Base-by-base conservation (phyloP, 92 coral and sea anemone species). In the Diadumene lineata region DNA sequence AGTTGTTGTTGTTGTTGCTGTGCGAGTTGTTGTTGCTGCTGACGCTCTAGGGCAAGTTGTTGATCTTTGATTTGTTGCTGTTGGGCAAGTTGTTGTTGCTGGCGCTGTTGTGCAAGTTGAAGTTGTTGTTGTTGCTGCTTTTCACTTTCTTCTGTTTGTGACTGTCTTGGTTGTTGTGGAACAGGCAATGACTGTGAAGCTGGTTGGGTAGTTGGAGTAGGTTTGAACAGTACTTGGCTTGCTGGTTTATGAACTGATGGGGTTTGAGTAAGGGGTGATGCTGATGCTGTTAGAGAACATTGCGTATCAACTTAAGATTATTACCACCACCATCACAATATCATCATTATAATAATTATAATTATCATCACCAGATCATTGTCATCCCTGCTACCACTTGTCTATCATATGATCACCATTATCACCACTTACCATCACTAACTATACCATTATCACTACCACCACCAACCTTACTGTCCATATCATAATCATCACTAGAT, bases 11-110 rank as follows among this genome's bases (percentile, higher is more conserved):
- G n/a, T 64, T 56, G 28, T 34, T 56, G 60, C 75, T 55, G 50
- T 55, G 56, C 48, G 56, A 56, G 56, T 28, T 32, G 56, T 66
- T 78, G 66, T 34, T 67, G 51, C 76, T 78, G 51, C 58, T 78
- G 38, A 55, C 56, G 64, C 60, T 29, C 28, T 32, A 50, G 73
- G 29, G 32, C 28, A 38, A 56, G 66, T 68, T 57, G 66, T 43
- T 71, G 31, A 56, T 31, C n/a, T n/a, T n/a, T n/a, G n/a, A n/a
- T n/a, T n/a, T n/a, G 55, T 44, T 68, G 67, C 69, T 69, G 56
- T 34, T 78, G 56, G 51, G 34, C 3, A 50, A 23, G 17, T 64
- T 19, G 34, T 70, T 81, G 50, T 50, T 32, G 38, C 22, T 56
- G 56, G 29, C 8, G 29, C 32, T 74, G 68, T 34, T 29, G 43